Conservation (phyloP, 2,113 vertebrate genomes). For the Hippocampus barbouri region DNA sequence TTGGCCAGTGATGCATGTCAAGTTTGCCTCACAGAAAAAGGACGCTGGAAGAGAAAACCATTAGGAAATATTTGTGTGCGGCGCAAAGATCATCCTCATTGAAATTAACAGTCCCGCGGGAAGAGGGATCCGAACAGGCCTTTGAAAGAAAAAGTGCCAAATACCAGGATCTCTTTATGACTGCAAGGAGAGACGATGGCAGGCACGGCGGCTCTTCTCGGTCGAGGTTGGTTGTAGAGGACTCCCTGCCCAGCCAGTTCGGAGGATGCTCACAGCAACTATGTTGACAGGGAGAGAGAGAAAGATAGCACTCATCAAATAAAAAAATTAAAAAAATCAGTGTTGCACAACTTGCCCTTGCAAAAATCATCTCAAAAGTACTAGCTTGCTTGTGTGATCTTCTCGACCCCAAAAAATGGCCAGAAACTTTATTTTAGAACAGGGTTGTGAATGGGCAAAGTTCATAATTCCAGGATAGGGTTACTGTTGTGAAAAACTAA, state of each 20-base stretch:
- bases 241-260: background rate
- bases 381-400: background rate
- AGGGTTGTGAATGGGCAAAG: background rate
- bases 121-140: background rate
- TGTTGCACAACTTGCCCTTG: background rate
- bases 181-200: background rate
- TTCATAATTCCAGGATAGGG: background rate
- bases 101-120: background rate
- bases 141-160: background rate
- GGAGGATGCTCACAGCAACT: background rate
- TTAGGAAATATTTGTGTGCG: too few relatives aligned
- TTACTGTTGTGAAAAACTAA: background rate
- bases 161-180: background rate
- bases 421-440: background rate
- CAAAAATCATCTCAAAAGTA: background rate
- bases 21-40: too few relatives aligned
- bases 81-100: too few relatives aligned
- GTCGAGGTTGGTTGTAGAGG: background rate
- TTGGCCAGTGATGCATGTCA: too few relatives aligned
- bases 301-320: background rate
- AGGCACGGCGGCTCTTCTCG: background rate
- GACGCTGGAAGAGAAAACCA: too few relatives aligned
- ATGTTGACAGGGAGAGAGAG: too few relatives aligned
- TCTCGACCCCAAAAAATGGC: background rate
- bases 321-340: background rate